Evolutionary conservation across 1,140 invertebrate species (phyloP).

Genomic region (Parapsyche elsis): DNA sequence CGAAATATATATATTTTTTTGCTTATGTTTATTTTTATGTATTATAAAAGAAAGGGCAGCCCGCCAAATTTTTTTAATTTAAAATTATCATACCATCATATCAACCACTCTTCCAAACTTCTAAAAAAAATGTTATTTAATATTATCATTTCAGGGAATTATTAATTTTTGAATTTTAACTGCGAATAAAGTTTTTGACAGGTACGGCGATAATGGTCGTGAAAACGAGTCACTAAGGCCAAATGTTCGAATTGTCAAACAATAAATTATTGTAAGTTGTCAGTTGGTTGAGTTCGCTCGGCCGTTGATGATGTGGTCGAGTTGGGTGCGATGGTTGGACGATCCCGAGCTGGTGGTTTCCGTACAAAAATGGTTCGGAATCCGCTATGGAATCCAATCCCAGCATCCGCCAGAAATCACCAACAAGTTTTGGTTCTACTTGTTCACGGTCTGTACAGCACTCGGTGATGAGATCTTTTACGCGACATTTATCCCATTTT

Average conservation of each 20-base stretch:
- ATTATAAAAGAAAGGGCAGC: too few relatives aligned
- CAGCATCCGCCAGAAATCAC: slow-evolving; percentile 67
- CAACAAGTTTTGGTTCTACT: slow-evolving; percentile 88
- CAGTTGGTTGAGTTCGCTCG: slow-evolving; percentile 18
- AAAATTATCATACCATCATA: too few relatives aligned
- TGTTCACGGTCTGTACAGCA: slow-evolving; percentile 85
- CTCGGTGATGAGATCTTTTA: slow-evolving; percentile 93
- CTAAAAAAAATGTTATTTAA: too few relatives aligned
- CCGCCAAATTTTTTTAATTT: too few relatives aligned
- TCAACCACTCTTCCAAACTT: too few relatives aligned
- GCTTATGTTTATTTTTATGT: too few relatives aligned
- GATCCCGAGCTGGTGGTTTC: slow-evolving; percentile 75
- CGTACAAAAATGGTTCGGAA: slow-evolving; percentile 79
- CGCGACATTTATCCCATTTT: slow-evolving; percentile 87
- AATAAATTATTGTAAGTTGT: neutral
- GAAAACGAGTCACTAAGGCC: neutral
- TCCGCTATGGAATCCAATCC: slow-evolving; percentile 57
- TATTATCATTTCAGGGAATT: too few relatives aligned
- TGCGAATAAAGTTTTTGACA: too few relatives aligned
- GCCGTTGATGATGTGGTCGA: slow-evolving; percentile 61
- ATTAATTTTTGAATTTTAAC: too few relatives aligned
- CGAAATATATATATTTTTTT: too few relatives aligned
- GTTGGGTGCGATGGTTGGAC: slow-evolving; percentile 72
- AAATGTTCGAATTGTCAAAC: neutral
- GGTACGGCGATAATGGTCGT: neutral